Evolutionary conservation across 1,140 invertebrate species (phyloP), one percentile per base, ranked within the genome.

Genomic region (Aphelenchoides besseyi): DNA sequence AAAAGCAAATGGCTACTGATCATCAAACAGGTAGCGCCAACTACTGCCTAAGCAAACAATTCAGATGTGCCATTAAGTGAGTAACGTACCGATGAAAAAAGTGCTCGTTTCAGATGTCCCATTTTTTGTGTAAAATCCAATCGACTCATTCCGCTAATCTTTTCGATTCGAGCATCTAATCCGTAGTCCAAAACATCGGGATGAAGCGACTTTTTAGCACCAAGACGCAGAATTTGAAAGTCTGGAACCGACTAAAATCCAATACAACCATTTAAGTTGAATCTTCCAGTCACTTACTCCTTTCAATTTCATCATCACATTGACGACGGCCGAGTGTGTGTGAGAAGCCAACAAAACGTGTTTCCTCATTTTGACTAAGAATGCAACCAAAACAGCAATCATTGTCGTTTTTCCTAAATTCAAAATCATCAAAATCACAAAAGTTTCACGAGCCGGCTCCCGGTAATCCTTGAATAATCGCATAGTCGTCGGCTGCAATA

Each of bases 241-340:
- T 18, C 3, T 30, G 68, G 68, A 28, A 69, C n/a, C 5, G n/a
- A n/a, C 32, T 35, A 35, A 41, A 59, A 67, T n/a, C n/a, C n/a
- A n/a, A n/a, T n/a, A n/a, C n/a, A n/a, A n/a, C n/a, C n/a, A n/a
- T n/a, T n/a, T n/a, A n/a, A n/a, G n/a, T n/a, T n/a, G n/a, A n/a
- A n/a, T n/a, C n/a, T n/a, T n/a, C n/a, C n/a, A 16, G 0, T 93
- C 75, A 8, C 88, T 85, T 3, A 86, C 86, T 48, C 89, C 70
- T 69, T 88, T 82, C 62, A 92, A 82, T 84, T 92, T 92, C 9
- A 91, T 73, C 1, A 97, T 86, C 16, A 97, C 89, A 84, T 94
- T 97, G 82, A 97, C 94, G 0, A 98, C 91, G 0, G 95, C 94
- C 8, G 90, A 92, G 83, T 97, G 91, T 0, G 95, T 97, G 80